A percentile compares a stretch with the other conserved stretches of the same genome.
Conservation (phyloP, 2,797 vertebrate species). For the Silurus aristotelis region DNA sequence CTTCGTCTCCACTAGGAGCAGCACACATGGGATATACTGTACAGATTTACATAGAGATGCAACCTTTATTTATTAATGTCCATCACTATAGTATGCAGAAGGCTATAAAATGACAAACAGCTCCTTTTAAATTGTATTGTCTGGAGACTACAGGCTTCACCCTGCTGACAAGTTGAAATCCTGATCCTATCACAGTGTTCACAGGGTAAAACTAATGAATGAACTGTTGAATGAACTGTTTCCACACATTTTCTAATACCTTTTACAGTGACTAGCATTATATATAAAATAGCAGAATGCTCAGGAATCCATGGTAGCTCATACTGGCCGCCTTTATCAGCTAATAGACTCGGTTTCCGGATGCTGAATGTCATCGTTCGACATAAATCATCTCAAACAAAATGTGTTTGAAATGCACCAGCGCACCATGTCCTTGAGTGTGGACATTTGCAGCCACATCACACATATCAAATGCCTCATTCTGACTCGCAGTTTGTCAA, state of each 20-base stretch:
- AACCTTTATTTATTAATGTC: no score
- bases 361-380: neutral
- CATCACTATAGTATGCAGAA: neutral
- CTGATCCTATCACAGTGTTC: neutral
- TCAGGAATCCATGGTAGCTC: neutral
- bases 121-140: neutral
- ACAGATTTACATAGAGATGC: neutral
- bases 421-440: slow-evolving; percentile 30
- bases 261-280: neutral
- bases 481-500: slow-evolving; percentile 23
- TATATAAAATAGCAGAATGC: neutral
- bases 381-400: neutral
- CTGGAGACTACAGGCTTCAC: neutral
- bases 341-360: neutral
- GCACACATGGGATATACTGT: neutral
- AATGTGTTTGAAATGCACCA: slow-evolving; percentile 24
- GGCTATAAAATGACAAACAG: neutral
- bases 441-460: slow-evolving; percentile 26
- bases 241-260: neutral
- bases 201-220: neutral
- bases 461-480: slow-evolving; percentile 40
- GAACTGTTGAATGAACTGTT: no score
- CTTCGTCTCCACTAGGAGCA: neutral
- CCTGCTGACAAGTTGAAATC: neutral
- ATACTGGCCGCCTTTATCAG: neutral